Evolutionary conservation across 2,797 vertebrate species (phyloP), one percentile per base, ranked within the genome.

Genomic region (Apogon talboti): DNA sequence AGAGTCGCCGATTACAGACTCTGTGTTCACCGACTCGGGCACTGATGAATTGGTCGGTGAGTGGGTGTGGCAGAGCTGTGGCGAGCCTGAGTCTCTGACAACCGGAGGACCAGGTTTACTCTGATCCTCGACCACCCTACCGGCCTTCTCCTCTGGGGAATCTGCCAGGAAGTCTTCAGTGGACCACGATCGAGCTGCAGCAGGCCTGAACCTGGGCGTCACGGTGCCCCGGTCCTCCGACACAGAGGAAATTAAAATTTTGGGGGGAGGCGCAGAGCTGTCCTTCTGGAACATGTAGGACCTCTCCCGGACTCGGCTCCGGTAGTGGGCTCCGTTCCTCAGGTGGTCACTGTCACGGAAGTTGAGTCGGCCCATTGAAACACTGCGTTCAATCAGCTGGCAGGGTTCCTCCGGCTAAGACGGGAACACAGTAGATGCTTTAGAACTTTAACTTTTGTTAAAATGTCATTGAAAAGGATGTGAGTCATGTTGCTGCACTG

Each of bases 181-280:
- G 6, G 85, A 88, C 89, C 90, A 90, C 0, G 79, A 84, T 13
- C 87, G 87, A 41, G 71, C 19, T 16, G 83, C 65, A 1, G 58
- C 52, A 0, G 60, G 41, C 40, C 63, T 82, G 18, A 74, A 53
- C 1, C 56, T 53, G 2, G 74, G 79, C 0, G 76, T 55, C 37
- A 59, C 14, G 13, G 14, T n/a, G 40, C 90, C 86, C 1, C 41
- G 7, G 21, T 89, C 89, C 63, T 92, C 90, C 0, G 94, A 82
- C 35, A 90, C 72, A 9, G 95, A 94, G 6, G 90, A 93, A 65
- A 95, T 90, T 14, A 95, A 92, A 66, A 95, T 94, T 85, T 95
- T 95, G 55, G 94, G 91, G 4, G 95, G 94, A 0, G 91, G 92
- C 28, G 93, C 90, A 70, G 91, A 86, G 75, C 67, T 87, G 58